Percentiles rank a stretch among this genome's conserved stretches.
Evolutionary conservation across 2,797 vertebrate species (phyloP).

Genomic region (Coilia nasus): DNA sequence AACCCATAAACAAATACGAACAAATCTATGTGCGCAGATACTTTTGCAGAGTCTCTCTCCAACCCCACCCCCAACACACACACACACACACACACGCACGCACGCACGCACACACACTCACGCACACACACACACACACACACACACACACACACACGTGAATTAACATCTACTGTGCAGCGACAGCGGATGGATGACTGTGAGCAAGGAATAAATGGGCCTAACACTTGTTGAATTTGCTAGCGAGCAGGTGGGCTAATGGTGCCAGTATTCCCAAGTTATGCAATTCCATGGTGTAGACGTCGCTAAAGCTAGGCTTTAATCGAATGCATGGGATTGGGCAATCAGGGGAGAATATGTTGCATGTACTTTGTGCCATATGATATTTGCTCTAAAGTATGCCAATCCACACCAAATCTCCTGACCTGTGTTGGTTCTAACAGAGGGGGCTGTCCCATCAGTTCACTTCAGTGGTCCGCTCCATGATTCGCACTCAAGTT

Average conservation of each 20-base stretch:
- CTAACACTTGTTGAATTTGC: constrained; percentile 18
- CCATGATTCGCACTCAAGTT: not conserved
- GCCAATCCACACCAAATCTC: not conserved
- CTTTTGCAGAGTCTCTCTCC: constrained; percentile 25
- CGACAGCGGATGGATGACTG: not conserved
- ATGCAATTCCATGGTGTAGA: not conserved
- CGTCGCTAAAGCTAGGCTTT: not conserved
- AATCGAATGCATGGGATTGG: not conserved
- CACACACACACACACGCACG: not conserved
- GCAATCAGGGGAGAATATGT: not conserved
- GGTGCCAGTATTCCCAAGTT: not conserved
- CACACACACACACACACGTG: not conserved
- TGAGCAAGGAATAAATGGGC: not conserved
- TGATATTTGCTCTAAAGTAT: not conserved
- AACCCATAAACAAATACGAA: constrained; percentile 9
- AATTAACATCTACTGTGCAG: not conserved
- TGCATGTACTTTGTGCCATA: not conserved
- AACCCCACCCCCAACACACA: constrained; percentile 19
- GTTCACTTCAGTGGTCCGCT: not conserved
- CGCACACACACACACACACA: constrained; percentile 10
- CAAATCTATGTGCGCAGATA: constrained; percentile 20
- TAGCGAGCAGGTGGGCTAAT: not conserved
- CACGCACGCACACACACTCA: constrained; percentile 10
- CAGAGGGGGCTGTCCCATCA: not conserved
- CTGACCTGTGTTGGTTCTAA: not conserved